Conservation (phyloP, 2,113 vertebrate genomes). For the Psephotus haematonotus region DNA sequence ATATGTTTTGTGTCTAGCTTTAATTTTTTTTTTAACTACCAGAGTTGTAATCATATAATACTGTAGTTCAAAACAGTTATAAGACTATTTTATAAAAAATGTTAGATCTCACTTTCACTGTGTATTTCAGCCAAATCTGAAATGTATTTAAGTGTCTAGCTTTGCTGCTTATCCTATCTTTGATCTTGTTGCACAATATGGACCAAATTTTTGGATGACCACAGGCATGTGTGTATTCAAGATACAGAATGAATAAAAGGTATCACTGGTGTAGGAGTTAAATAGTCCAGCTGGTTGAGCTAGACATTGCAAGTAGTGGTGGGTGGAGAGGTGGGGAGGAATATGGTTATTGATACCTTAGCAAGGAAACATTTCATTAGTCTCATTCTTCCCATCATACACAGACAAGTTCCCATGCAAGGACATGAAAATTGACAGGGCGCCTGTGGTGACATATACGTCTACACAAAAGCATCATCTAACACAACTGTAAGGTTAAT, state of each 20-base stretch:
- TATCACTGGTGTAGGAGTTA: background rate
- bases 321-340: background rate
- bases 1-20: conserved; percentile 28
- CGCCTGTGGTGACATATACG: background rate
- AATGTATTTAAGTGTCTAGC: conserved; percentile 16
- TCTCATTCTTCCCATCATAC: background rate
- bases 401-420: background rate
- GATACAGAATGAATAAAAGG: background rate
- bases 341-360: background rate
- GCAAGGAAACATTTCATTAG: background rate
- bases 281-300: background rate
- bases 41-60: background rate
- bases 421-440: background rate
- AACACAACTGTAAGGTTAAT: background rate
- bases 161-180: conserved; percentile 17
- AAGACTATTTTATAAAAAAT: conserved; percentile 46
- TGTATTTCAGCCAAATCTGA: conserved; percentile 33
- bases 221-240: background rate
- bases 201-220: background rate
- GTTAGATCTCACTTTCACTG: conserved; percentile 1
- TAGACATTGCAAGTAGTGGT: background rate
- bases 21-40: conserved; percentile 24
- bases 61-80: conserved; percentile 25
- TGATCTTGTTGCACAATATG: background rate
- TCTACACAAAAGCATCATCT: background rate